Evolutionary conservation across 2,888 invertebrate genomes (phyloP).

Genomic region (Penaeus monodon): DNA sequence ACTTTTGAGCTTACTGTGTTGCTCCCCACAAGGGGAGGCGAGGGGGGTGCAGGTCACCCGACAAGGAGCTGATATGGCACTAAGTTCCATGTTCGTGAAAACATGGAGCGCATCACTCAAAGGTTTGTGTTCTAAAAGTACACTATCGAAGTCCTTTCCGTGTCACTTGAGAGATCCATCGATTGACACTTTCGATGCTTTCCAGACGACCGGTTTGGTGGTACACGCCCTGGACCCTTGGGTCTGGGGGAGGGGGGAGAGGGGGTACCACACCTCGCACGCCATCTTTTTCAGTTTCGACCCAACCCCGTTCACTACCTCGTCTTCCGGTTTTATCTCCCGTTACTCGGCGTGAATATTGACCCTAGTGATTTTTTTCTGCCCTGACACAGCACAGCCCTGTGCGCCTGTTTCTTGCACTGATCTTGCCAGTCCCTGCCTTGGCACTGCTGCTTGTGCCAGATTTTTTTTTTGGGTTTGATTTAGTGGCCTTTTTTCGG

Average conservation of each 20-base stretch:
- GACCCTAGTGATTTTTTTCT: conserved; percentile 7
- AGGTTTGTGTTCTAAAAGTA: conserved; percentile 9
- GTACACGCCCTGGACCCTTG: conserved; percentile 25
- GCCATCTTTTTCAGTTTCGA: conserved; percentile 48
- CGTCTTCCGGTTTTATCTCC: conserved; percentile 22
- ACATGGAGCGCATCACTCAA: background rate
- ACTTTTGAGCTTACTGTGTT: conserved; percentile 36
- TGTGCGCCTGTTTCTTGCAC: background rate
- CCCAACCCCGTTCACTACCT: conserved; percentile 45
- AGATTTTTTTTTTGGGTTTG: no score
- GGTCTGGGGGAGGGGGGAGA: conserved; percentile 39
- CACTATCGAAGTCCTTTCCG: conserved; percentile 9
- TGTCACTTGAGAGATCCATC: conserved; percentile 50
- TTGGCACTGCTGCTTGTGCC: no score
- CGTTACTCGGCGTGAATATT: conserved; percentile 4
- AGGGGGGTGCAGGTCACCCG: conserved; percentile 35
- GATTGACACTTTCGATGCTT: conserved; percentile 48
- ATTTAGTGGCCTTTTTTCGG: no score
- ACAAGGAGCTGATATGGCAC: conserved; percentile 16
- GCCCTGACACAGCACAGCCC: conserved; percentile 14
- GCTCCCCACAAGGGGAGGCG: conserved; percentile 47
- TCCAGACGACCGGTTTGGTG: conserved; percentile 33
- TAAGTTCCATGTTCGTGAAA: conserved; percentile 41
- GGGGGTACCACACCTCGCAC: conserved; percentile 38
- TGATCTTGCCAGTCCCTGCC: no score